Evolutionary conservation across 2,113 vertebrate genomes (phyloP).

Genomic region (Pygoscelis antarcticus): DNA sequence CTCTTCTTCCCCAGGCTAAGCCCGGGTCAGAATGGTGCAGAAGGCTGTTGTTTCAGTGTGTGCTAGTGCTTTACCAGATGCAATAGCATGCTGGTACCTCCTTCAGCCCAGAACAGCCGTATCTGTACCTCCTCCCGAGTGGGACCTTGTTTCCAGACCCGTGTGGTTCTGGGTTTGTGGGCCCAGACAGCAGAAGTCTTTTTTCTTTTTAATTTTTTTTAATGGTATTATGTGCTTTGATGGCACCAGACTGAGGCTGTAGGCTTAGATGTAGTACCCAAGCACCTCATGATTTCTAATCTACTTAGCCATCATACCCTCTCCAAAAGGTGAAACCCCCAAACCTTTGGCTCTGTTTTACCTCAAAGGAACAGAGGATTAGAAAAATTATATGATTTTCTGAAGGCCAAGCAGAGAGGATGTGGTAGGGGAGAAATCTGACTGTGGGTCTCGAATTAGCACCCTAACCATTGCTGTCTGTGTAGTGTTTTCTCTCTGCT

Average conservation of each 20-base stretch:
- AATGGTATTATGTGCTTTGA: not conserved
- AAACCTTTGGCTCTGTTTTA: not conserved
- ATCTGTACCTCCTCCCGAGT: not conserved
- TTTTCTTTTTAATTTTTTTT: not conserved
- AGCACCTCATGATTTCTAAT: not conserved
- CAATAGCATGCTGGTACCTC: not conserved
- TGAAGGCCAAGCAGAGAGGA: not conserved
- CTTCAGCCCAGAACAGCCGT: not conserved
- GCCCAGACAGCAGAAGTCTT: not conserved
- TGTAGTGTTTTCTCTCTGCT: not conserved
- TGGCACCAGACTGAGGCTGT: not conserved
- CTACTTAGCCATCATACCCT: not conserved
- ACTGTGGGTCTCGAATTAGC: not conserved
- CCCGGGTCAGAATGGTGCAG: not conserved
- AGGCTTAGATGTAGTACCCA: not conserved
- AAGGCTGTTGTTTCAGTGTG: not conserved
- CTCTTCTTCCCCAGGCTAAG: not conserved
- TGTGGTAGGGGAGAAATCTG: not conserved
- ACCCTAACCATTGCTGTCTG: not conserved
- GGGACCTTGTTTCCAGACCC: not conserved
- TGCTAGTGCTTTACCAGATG: not conserved
- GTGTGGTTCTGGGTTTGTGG: not conserved
- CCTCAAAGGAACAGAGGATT: not conserved
- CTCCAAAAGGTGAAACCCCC: not conserved
- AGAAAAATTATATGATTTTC: not conserved